These are phyloP conservation scores for Mythimna loreyi DNA, from an alignment of 2,888 invertebrate genomes.

Conservation along the genomic window DNA sequence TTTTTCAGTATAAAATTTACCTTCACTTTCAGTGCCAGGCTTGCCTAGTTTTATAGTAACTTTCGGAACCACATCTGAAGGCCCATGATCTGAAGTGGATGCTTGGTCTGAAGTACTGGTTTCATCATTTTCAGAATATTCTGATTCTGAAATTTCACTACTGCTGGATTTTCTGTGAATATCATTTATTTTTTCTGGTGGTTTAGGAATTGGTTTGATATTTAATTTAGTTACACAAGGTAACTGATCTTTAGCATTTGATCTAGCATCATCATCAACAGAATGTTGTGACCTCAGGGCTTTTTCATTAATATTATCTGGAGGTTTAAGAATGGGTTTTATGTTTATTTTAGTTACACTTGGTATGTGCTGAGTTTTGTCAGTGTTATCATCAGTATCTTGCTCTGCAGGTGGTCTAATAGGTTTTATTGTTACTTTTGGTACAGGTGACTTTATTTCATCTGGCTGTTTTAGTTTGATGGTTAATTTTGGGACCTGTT, in stretches of 20 bases:
- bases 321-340: conserved; percentile 86
- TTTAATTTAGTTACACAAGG: conserved; percentile 85
- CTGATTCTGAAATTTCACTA: conserved; percentile 89
- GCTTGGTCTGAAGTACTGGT: conserved; percentile 86
- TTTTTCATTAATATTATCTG: conserved; percentile 80
- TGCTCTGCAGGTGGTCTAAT: conserved; percentile 79
- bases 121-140: conserved; percentile 90
- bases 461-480: conserved; percentile 86
- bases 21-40: conserved; percentile 85
- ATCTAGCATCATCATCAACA: conserved; percentile 58
- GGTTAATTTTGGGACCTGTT: conserved; percentile 88
- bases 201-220: conserved; percentile 88
- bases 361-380: conserved; percentile 75
- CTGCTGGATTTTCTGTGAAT: conserved; percentile 87
- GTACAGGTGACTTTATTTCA: conserved; percentile 82
- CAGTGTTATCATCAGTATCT: conserved; percentile 60
- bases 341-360: conserved; percentile 84
- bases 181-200: conserved; percentile 86
- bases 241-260: conserved; percentile 76
- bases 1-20: conserved; percentile 85
- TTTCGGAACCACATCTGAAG: conserved; percentile 83
- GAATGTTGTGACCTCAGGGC: conserved; percentile 74
- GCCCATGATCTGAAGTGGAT: conserved; percentile 84
- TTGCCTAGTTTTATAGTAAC: conserved; percentile 88
- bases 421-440: conserved; percentile 88